Conservation (phyloP, 2,888 invertebrate species). For the Ctena decussata region DNA sequence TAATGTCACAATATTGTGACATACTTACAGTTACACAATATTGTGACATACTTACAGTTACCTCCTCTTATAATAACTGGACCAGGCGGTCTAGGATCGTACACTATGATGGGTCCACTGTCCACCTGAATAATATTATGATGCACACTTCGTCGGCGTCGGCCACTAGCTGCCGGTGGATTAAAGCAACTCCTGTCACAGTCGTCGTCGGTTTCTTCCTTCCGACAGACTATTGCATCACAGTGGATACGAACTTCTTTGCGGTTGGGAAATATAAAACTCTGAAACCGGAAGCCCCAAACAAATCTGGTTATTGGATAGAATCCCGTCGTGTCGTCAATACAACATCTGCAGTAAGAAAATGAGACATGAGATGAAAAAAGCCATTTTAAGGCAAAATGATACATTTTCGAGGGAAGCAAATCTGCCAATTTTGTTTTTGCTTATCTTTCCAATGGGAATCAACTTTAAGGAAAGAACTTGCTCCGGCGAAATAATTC, state of each 20-base stretch:
- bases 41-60: no score
- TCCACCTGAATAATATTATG: constrained; percentile 30
- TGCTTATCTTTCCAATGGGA: no score
- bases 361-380: no score
- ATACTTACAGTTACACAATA: no score
- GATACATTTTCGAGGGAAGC: no score
- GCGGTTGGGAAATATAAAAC: constrained; percentile 77
- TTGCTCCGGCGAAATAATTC: no score
- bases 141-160: constrained; percentile 21
- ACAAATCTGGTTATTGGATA: constrained; percentile 75
- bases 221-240: constrained; percentile 77
- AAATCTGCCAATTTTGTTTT: no score
- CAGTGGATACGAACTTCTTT: constrained; percentile 78
- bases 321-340: constrained; percentile 73
- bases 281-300: constrained; percentile 79
- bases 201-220: constrained; percentile 69
- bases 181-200: constrained; percentile 79
- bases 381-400: no score
- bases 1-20: no score
- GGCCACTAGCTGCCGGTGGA: constrained; percentile 54
- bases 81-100: not conserved
- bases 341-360: constrained; percentile 68
- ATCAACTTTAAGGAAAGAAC: no score
- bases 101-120: constrained; percentile 42
- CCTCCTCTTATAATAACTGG: constrained; percentile 15